Base-by-base conservation (phyloP, 30 jellyfish, hydroid and myxozoan genomes). In the Phacellophora camtschatica region DNA sequence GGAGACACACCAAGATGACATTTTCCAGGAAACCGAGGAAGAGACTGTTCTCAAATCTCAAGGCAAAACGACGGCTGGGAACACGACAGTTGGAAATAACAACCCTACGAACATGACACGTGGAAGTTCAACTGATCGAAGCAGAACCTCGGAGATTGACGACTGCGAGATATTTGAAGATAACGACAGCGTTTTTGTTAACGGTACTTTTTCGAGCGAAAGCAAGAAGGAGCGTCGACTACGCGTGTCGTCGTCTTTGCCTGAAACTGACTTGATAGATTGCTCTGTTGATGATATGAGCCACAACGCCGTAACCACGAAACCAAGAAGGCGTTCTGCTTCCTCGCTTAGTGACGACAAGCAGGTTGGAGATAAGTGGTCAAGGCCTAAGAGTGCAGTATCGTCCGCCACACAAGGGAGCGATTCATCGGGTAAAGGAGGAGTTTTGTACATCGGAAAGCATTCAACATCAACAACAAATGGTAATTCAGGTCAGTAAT, bases 31-130 rank as follows among this genome's bases (percentile, higher is more conserved):
- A 62, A 64, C 95, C 5, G 95, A 71, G 24, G 88, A 72, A 20
- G 95, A 84, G 48, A 65, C 77, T 36, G 85, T 72, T 9, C 76
- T 84, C 15, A 84, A 84, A 29, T 84, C 95, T 12, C 86, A 48
- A 42, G 95, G 95, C 27, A 84, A 62, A 34, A 84, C 95, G 34
- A 84, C 95, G 23, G 95, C 95, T 18, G 95, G 95, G 39, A 84
- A 84, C 33, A 73, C 86, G 50, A 84, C 95, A 3, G 95, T 84
- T 29, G 88, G 86, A 16, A 75, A 72, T 56, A 66, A 65, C 63
- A 78, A 64, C 15, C 72, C 33, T 2, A 45, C 53, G 5, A 48
- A 51, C 56, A 77, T 18, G 33, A 37, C 73, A 15, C 66, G 84
- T 7, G 69, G 46, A 23, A 54, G 61, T 36, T 42, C 45, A 18